Evolutionary conservation across 1,140 invertebrate species (phyloP).

Genomic region (Augochlora pura): DNA sequence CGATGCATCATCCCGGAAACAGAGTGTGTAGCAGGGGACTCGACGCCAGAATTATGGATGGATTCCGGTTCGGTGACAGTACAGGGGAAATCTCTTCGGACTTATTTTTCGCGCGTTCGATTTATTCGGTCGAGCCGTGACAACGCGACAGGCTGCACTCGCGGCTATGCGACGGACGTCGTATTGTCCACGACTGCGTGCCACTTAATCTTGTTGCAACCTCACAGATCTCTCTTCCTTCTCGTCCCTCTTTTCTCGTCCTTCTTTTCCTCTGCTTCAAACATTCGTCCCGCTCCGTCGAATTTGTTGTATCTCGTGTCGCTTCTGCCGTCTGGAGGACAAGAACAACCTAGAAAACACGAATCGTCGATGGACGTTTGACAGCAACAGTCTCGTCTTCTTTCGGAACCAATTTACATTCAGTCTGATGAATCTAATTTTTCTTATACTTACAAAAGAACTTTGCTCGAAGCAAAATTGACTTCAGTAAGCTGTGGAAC

Average conservation of each 20-base stretch:
- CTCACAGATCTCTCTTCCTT: conserved; percentile 31
- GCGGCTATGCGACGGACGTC: conserved; percentile 50
- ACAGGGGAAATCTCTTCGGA: conserved; percentile 19
- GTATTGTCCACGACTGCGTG: conserved; percentile 55
- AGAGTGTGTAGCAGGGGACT: background rate
- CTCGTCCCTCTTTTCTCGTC: background rate
- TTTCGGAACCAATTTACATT: no score
- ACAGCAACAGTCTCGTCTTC: no score
- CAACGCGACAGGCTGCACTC: conserved; percentile 42
- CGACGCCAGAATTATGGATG: conserved; percentile 27
- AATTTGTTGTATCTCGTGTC: conserved; percentile 50
- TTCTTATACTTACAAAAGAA: no score
- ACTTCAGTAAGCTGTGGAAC: no score
- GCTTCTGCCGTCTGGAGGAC: background rate
- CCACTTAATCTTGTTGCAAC: conserved; percentile 62
- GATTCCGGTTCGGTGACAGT: conserved; percentile 5
- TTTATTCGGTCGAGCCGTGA: conserved; percentile 56
- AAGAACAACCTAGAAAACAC: background rate
- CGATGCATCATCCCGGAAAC: conserved; percentile 17
- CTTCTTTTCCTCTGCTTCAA: conserved; percentile 1
- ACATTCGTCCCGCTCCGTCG: conserved; percentile 10
- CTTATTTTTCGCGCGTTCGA: conserved; percentile 52
- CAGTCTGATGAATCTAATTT: no score
- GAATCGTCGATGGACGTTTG: background rate
- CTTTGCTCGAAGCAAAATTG: no score